Evolutionary conservation across 2,797 vertebrate genomes (phyloP).

Genomic region (Cheirogaleus major): DNA sequence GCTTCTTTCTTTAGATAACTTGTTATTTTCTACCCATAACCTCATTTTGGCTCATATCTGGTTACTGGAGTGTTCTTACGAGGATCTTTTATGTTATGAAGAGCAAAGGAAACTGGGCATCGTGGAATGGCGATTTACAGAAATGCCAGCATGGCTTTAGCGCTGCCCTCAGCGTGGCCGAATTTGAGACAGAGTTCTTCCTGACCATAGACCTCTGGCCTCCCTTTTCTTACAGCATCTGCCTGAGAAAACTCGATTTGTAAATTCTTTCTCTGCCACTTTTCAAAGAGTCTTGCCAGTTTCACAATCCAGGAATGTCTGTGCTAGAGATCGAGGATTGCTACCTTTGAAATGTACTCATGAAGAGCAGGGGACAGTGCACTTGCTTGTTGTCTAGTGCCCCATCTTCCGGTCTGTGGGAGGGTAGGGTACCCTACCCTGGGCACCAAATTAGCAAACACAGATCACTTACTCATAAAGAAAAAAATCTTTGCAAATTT

Average conservation of each 20-base stretch:
- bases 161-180: neutral
- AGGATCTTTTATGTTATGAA: neutral
- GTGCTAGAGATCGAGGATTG: neutral
- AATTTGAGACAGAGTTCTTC: neutral
- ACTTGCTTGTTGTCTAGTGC: no score
- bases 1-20: neutral
- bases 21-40: neutral
- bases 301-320: neutral
- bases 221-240: neutral
- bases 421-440: no score
- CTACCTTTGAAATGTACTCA: neutral
- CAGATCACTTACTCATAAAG: neutral
- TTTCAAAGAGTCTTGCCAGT: neutral
- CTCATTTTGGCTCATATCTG: neutral
- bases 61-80: neutral
- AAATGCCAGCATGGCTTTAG: neutral
- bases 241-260: neutral
- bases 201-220: neutral
- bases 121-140: neutral
- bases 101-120: neutral
- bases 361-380: neutral
- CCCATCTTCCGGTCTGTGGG: neutral
- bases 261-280: neutral
- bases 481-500: neutral
- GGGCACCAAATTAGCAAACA: neutral